phyloP scores from a whole-genome alignment of 2,113 vertebrate species.

The Toxotes jaculatrix region DNA sequence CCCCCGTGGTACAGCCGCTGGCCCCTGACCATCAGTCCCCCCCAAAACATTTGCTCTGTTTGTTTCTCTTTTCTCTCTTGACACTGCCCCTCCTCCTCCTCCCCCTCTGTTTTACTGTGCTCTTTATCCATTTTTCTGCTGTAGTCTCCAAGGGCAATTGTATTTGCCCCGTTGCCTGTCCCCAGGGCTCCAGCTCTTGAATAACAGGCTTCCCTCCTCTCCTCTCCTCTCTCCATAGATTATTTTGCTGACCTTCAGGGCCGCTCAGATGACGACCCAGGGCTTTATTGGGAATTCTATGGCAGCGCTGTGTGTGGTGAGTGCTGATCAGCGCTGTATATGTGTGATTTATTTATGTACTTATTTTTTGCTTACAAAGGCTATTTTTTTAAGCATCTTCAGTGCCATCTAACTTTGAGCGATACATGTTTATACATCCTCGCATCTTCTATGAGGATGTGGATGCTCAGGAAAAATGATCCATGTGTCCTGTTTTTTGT shows the following conservation, averaged over 20 bases:
- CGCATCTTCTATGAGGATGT: neutral
- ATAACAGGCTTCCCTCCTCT: slow-evolving; percentile 69
- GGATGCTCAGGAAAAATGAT: slow-evolving; percentile 1
- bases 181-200: slow-evolving; percentile 64
- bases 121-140: slow-evolving; percentile 74
- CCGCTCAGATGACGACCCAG: slow-evolving; percentile 88
- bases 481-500: neutral
- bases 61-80: slow-evolving; percentile 67
- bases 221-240: slow-evolving; percentile 85
- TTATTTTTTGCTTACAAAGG: neutral
- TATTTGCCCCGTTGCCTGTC: slow-evolving; percentile 70
- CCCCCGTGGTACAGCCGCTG: slow-evolving; percentile 76
- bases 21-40: slow-evolving; percentile 69
- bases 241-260: slow-evolving; percentile 97
- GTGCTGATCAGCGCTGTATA: slow-evolving; percentile 63
- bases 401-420: neutral
- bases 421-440: neutral
- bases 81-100: slow-evolving; percentile 33
- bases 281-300: slow-evolving; percentile 93
- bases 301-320: slow-evolving; percentile 96
- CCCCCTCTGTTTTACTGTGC: slow-evolving; percentile 41
- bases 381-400: slow-evolving; percentile 29
- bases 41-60: slow-evolving; percentile 74
- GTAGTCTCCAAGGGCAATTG: slow-evolving; percentile 74
- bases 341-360: neutral